These are phyloP conservation scores for Acrobasis consociella DNA, from an alignment of 2,888 invertebrate species.

Conservation along the genomic window DNA sequence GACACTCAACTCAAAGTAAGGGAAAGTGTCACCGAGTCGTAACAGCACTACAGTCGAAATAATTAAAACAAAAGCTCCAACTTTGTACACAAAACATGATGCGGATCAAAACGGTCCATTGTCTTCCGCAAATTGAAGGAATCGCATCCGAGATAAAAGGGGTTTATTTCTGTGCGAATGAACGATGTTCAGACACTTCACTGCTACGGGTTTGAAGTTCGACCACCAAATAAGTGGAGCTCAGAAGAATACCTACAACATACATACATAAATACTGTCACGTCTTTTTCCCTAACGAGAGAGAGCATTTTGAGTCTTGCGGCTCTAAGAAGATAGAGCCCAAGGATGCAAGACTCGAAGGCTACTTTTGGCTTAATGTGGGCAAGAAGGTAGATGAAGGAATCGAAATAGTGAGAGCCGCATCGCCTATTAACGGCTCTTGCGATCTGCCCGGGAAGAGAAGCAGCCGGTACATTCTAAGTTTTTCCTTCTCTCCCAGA, in stretches of 20 bases:
- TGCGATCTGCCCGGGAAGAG: too few species aligned
- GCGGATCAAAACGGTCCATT: slow-evolving; percentile 54
- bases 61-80: slow-evolving; percentile 39
- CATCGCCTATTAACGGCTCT: too few species aligned
- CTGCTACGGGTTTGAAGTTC: slow-evolving; percentile 60
- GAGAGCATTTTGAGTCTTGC: too few species aligned
- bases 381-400: too few species aligned
- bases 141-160: slow-evolving; percentile 58
- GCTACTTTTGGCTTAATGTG: too few species aligned
- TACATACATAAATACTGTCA: too few species aligned
- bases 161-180: slow-evolving; percentile 58
- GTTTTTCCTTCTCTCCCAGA: too few species aligned
- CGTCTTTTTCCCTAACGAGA: too few species aligned
- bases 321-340: too few species aligned
- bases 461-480: too few species aligned
- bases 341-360: too few species aligned
- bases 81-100: slow-evolving; percentile 49
- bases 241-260: not conserved
- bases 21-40: slow-evolving; percentile 7
- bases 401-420: too few species aligned
- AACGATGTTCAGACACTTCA: slow-evolving; percentile 58
- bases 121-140: slow-evolving; percentile 57
- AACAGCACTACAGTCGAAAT: slow-evolving; percentile 31
- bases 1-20: slow-evolving; percentile 5
- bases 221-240: slow-evolving; percentile 28